A percentile compares a stretch with the other conserved stretches of the same genome.
These are phyloP conservation scores for Pelochelys cantorii DNA, from an alignment of 2,797 vertebrate species.

Conservation along the genomic window DNA sequence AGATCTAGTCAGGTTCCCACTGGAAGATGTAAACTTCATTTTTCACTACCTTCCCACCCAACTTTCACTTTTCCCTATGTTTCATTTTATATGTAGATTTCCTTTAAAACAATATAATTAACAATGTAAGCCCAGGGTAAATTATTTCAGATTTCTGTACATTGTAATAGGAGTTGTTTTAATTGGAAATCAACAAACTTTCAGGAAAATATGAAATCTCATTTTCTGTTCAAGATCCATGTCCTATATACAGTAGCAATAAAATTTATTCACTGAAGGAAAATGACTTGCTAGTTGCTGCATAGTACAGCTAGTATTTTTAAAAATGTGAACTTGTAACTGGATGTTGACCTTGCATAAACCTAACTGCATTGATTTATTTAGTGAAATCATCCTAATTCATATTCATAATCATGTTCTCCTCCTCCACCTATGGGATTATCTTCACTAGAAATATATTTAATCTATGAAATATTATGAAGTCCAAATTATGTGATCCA, in stretches of 20 bases:
- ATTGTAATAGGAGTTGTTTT: not conserved
- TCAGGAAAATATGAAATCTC: not conserved
- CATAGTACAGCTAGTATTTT: not conserved
- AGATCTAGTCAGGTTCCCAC: not conserved
- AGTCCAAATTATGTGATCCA: not conserved
- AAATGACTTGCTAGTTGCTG: not conserved
- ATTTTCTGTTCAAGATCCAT: not conserved
- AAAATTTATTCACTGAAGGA: not conserved
- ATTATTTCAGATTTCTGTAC: not conserved
- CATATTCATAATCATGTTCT: not conserved
- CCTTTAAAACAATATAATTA: too few species aligned
- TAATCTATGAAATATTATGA: not conserved
- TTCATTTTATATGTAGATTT: not conserved
- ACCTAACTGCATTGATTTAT: not conserved
- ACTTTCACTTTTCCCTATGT: not conserved
- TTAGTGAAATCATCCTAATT: not conserved
- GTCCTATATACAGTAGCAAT: not conserved
- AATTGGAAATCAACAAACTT: not conserved
- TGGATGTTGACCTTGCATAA: not conserved
- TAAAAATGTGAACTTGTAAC: not conserved
- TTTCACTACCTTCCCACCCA: not conserved
- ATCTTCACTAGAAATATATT: not conserved
- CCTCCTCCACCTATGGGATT: not conserved
- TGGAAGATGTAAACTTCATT: constrained; percentile 16
- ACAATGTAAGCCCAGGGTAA: not conserved